Percentiles rank a stretch among this genome's conserved stretches.
phyloP scores from a whole-genome alignment of 2,797 vertebrate species.

The Epinephelus awoara region DNA sequence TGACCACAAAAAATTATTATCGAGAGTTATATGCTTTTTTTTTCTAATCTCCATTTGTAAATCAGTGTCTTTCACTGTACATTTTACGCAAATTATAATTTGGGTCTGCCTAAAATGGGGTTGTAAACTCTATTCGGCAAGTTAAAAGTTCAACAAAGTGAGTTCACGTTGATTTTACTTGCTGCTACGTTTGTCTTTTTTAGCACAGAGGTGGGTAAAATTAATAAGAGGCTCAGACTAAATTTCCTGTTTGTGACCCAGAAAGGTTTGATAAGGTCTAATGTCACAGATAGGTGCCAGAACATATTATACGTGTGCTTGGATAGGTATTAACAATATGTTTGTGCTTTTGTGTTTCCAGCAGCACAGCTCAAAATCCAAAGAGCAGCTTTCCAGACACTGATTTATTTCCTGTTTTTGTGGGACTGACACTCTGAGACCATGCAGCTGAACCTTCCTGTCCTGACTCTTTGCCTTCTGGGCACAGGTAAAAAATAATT shows the following conservation, averaged over 20 bases:
- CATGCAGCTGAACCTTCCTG: slow-evolving; percentile 48
- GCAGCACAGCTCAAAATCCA: background rate
- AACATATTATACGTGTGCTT: background rate
- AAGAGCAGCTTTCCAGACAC: background rate
- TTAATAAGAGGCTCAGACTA: no score
- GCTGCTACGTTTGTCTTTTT: background rate
- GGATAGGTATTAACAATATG: background rate
- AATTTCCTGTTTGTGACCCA: background rate
- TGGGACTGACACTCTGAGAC: background rate
- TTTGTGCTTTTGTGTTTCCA: slow-evolving; percentile 32
- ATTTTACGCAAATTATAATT: background rate
- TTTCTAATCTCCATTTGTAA: background rate
- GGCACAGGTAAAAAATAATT: slow-evolving; percentile 64
- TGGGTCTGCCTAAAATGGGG: background rate
- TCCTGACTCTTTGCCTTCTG: slow-evolving; percentile 61
- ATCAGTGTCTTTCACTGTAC: background rate
- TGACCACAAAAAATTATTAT: no score
- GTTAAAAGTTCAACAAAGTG: background rate
- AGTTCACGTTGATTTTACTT: background rate
- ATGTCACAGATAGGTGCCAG: background rate
- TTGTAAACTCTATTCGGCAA: background rate
- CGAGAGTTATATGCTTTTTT: background rate
- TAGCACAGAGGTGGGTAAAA: background rate
- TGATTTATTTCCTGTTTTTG: background rate
- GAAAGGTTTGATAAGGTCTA: background rate